Conservation (phyloP, 1,140 invertebrate genomes). For the Drosophila ironensis region DNA sequence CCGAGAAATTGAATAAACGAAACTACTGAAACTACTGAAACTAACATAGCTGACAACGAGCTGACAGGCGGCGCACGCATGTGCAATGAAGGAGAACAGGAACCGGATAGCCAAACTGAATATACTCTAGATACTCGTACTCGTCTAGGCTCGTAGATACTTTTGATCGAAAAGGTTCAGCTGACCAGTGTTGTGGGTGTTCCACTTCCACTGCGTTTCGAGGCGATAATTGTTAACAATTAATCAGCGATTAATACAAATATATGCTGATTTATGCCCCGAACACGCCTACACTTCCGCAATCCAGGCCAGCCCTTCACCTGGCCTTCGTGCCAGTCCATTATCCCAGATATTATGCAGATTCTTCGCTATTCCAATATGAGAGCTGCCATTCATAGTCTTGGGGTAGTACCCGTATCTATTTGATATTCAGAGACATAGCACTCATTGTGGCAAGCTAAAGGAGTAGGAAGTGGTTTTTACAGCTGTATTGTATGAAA, state of each 20-base stretch:
- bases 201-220: constrained; percentile 17
- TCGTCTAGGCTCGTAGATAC: too few species aligned
- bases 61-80: constrained; percentile 37
- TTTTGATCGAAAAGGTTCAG: background rate
- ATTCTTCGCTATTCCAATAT: constrained; percentile 3
- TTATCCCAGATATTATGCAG: background rate
- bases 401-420: too few species aligned
- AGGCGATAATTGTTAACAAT: constrained; percentile 14
- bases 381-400: too few species aligned
- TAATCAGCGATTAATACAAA: constrained; percentile 20
- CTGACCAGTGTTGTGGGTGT: background rate
- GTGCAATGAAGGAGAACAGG: constrained; percentile 69
- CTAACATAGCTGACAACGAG: background rate
- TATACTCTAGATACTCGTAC: background rate
- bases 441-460: too few species aligned
- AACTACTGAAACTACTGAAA: too few species aligned
- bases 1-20: too few species aligned
- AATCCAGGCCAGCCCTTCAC: constrained; percentile 31
- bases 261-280: constrained; percentile 38
- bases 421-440: too few species aligned
- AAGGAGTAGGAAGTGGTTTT: too few species aligned
- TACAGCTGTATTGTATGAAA: too few species aligned
- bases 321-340: constrained; percentile 32
- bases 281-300: constrained; percentile 54
- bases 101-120: constrained; percentile 28